Percentiles rank a stretch among this genome's conserved stretches.
Conservation (phyloP, 2,888 invertebrate genomes). For the Agonopterix arenella region DNA sequence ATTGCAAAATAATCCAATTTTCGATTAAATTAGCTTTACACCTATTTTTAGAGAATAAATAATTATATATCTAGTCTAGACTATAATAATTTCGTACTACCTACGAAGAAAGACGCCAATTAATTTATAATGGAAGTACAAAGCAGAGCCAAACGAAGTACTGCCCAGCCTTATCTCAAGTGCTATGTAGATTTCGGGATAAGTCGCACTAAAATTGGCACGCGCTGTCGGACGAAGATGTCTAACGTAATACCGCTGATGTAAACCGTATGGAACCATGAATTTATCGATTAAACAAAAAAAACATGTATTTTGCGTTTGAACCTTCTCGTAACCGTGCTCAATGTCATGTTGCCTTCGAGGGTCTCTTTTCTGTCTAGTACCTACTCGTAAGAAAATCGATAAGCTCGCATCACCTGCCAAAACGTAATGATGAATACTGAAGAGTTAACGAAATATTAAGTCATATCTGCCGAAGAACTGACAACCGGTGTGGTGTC, state of each 20-base stretch:
- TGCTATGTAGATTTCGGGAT: constrained; percentile 15
- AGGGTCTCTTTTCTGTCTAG: too few species aligned
- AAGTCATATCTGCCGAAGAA: too few species aligned
- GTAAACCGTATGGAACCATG: constrained; percentile 4
- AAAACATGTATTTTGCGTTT: too few species aligned
- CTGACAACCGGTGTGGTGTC: too few species aligned
- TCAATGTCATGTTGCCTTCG: too few species aligned
- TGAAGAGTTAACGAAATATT: too few species aligned
- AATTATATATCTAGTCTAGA: constrained; percentile 1
- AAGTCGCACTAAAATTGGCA: constrained; percentile 21
- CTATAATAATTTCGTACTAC: background rate
- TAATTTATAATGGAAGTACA: constrained; percentile 13
- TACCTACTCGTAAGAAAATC: too few species aligned
- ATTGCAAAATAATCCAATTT: background rate
- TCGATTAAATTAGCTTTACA: constrained; percentile 1
- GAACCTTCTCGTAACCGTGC: too few species aligned
- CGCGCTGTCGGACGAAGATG: constrained; percentile 7
- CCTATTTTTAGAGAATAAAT: constrained; percentile 5
- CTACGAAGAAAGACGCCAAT: constrained; percentile 6
- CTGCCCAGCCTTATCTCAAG: constrained; percentile 13
- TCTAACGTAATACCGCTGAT: background rate
- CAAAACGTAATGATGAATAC: too few species aligned
- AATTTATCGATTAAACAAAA: background rate
- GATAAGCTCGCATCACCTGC: too few species aligned
- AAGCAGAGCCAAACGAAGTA: constrained; percentile 14